phyloP scores from a whole-genome alignment of 1,140 invertebrate genomes.

The Zophobas atratus region DNA sequence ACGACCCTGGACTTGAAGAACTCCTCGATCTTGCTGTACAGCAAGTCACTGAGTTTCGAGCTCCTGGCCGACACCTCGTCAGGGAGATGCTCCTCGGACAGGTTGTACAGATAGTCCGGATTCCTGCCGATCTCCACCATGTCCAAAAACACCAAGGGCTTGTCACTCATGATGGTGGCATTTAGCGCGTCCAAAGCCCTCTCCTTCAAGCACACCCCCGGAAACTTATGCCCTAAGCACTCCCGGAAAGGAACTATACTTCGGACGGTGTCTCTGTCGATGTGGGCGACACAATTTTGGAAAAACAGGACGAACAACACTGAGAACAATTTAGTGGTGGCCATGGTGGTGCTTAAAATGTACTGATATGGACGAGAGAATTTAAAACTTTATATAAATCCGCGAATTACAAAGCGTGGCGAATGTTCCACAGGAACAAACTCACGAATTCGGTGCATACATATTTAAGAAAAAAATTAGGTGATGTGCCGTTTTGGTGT shows the following conservation, averaged over 20 bases:
- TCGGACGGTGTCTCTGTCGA: slow-evolving; percentile 52
- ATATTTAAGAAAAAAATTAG: slow-evolving; percentile 46
- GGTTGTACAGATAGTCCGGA: slow-evolving; percentile 62
- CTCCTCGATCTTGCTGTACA: slow-evolving; percentile 63
- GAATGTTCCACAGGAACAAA: slow-evolving; percentile 29
- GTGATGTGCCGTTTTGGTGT: slow-evolving; percentile 30
- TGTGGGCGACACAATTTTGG: not conserved
- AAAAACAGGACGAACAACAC: slow-evolving; percentile 12
- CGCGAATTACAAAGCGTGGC: slow-evolving; percentile 15
- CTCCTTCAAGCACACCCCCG: slow-evolving; percentile 72
- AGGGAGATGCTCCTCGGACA: slow-evolving; percentile 50
- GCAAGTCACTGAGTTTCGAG: slow-evolving; percentile 61
- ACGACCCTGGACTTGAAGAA: slow-evolving; percentile 64
- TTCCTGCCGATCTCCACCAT: slow-evolving; percentile 72
- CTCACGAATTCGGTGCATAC: slow-evolving; percentile 44
- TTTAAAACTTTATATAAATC: slow-evolving; percentile 22
- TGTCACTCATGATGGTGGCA: slow-evolving; percentile 71
- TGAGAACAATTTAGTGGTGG: slow-evolving; percentile 3
- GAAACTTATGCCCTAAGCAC: slow-evolving; percentile 66
- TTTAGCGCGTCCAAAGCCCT: slow-evolving; percentile 72
- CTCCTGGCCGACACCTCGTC: slow-evolving; percentile 57
- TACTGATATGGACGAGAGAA: slow-evolving; percentile 33
- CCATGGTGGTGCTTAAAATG: not conserved
- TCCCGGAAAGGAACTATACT: slow-evolving; percentile 58
- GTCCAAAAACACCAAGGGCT: slow-evolving; percentile 72